phyloP scores from a whole-genome alignment of 1,140 invertebrate species.

The Mya arenaria region DNA sequence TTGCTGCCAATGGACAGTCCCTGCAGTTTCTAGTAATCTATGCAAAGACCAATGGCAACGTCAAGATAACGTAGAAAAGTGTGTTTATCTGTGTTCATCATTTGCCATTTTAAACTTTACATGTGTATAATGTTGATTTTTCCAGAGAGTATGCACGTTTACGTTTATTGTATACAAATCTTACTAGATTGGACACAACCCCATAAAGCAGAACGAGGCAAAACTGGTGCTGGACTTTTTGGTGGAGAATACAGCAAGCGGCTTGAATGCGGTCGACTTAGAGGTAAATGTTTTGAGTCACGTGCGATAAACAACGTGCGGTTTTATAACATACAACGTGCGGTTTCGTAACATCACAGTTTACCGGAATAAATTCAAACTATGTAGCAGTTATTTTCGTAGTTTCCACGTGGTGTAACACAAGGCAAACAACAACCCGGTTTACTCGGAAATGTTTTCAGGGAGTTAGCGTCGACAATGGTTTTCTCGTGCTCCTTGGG shows the following conservation, averaged over 20 bases:
- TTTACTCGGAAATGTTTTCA: neutral
- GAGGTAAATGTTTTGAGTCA: neutral
- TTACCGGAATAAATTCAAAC: neutral
- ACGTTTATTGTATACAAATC: neutral
- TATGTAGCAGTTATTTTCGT: neutral
- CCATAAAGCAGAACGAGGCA: constrained; percentile 10
- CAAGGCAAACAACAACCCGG: neutral
- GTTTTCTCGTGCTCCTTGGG: neutral
- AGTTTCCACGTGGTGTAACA: neutral
- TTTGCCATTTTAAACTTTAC: neutral
- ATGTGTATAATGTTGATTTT: neutral
- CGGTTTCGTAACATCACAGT: neutral
- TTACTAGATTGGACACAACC: constrained; percentile 1
- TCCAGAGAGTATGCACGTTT: neutral
- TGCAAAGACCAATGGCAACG: neutral
- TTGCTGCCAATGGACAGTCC: too few species aligned
- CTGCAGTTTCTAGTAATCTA: neutral
- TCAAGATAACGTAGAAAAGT: neutral
- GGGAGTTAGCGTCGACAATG: constrained; percentile 6
- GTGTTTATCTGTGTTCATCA: neutral
- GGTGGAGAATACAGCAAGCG: neutral
- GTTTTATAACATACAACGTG: neutral
- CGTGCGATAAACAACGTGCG: neutral
- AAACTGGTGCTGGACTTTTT: neutral
- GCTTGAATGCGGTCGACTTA: constrained; percentile 14